Percentiles rank a stretch among this genome's conserved stretches.
These are phyloP conservation scores for Rhabdornis inornatus DNA, from an alignment of 2,113 vertebrate species.

Conservation along the genomic window DNA sequence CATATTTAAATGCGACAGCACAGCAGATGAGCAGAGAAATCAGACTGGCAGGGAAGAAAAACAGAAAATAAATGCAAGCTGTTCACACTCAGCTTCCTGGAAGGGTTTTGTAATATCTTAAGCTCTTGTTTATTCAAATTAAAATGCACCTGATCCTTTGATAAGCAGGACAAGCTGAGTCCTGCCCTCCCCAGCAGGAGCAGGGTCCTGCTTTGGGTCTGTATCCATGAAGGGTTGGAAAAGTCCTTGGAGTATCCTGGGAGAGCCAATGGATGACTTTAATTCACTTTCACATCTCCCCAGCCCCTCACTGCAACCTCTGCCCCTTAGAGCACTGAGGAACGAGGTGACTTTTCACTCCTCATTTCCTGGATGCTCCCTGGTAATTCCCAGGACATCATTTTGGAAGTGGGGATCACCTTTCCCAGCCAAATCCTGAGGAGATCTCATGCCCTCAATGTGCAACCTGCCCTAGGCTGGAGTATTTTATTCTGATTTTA, in stretches of 20 bases:
- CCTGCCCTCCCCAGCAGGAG: background rate
- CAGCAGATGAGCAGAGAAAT: background rate
- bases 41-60: background rate
- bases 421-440: background rate
- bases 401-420: background rate
- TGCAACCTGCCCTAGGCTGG: background rate
- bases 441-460: fast-evolving
- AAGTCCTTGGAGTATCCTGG: background rate
- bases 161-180: background rate
- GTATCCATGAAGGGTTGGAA: fast-evolving
- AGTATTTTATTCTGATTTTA: background rate
- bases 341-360: background rate
- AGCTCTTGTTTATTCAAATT: background rate
- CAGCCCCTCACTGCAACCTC: background rate
- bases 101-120: background rate
- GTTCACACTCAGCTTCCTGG: background rate
- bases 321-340: fast-evolving
- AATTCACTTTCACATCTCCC: background rate
- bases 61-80: background rate
- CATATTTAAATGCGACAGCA: background rate
- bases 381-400: fast-evolving
- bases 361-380: background rate
- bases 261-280: fast-evolving
- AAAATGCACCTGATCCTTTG: background rate
- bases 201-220: background rate